Conservation (phyloP, 2,797 vertebrate genomes). For the Rousettus madagascariensis region DNA sequence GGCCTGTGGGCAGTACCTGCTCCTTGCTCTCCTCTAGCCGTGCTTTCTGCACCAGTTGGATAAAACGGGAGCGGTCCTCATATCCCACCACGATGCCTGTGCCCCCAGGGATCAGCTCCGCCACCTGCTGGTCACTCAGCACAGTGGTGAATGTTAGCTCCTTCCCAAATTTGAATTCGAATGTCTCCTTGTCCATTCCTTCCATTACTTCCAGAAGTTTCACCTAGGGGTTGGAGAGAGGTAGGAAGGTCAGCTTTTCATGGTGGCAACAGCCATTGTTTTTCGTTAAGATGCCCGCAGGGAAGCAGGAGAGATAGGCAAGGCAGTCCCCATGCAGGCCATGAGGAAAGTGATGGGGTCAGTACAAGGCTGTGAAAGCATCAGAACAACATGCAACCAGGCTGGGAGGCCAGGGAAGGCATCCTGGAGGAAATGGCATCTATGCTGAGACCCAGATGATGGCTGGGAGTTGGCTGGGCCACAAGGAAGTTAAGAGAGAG, state of each 20-base stretch:
- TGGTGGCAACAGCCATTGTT: not conserved
- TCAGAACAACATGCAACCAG: not conserved
- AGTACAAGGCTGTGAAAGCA: not conserved
- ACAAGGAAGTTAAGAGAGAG: not conserved
- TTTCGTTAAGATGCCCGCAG: not conserved
- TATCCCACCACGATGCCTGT: constrained; percentile 89
- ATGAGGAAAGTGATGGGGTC: not conserved
- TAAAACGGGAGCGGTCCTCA: constrained; percentile 93
- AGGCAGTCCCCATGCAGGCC: not conserved
- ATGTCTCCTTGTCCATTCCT: constrained; percentile 96
- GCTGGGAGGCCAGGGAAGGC: not conserved
- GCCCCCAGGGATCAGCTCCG: constrained; percentile 93
- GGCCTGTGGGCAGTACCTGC: constrained; percentile 86
- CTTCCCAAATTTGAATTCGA: constrained; percentile 96
- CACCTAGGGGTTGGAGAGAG: constrained; percentile 85
- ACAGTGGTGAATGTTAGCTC: constrained; percentile 96
- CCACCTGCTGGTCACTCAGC: constrained; percentile 91
- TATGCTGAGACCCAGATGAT: not conserved
- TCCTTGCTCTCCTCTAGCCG: constrained; percentile 95
- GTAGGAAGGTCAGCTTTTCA: not conserved
- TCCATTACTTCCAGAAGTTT: constrained; percentile 98
- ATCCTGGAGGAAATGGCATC: not conserved
- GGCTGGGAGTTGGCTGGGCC: not conserved
- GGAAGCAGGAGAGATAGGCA: not conserved
- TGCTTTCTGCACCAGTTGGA: constrained; percentile 92